Base-by-base conservation (phyloP, 2,888 invertebrate species). In the Emesis russula region DNA sequence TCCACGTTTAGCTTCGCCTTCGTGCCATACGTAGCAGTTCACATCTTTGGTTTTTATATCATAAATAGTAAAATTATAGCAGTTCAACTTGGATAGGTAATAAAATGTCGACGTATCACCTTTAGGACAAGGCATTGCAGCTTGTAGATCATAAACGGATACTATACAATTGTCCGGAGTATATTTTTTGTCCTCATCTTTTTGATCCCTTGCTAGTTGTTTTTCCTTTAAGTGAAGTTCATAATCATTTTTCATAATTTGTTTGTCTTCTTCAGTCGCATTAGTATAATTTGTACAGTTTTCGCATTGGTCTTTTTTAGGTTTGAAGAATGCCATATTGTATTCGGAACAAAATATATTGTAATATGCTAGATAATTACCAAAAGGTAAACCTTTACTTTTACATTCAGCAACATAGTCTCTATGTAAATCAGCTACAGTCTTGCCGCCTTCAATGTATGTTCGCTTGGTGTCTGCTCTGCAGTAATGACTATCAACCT, bases 61-160 rank as follows among this genome's bases (percentile, higher is more conserved):
- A 53, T 53, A 53, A 53, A 53, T n/a, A 53, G 53, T 53, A 13
- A 53, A 53, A 53, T 53, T 53, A 53, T 53, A 53, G 53, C 53
- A 53, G 53, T 53, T 11, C 48, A 53, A 53, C 36, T 73, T 73
- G 18, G 73, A 41, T 73, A 41, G 38, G 36, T 71, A 15, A 41
- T 38, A 73, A 41, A 41, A 18, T 38, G 44, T 73, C 44, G 41
- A 41, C 44, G 38, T 38, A 38, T 38, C 38, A 38, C 38, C 2
- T 38, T 38, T 38, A 38, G 38, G 38, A 38, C 38, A 38, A 41
- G 73, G 25, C 36, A 73, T 36, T 53, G 48, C 48, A 53, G 48
- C 48, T 25, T 25, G 25, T 25, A 53, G 48, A 53, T 48, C 48
- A 48, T 48, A 48, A 48, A 48, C 48, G 15, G 53, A 53, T 53